Evolutionary conservation across 2,797 vertebrate genomes (phyloP).

Genomic region (Rousettus madagascariensis): DNA sequence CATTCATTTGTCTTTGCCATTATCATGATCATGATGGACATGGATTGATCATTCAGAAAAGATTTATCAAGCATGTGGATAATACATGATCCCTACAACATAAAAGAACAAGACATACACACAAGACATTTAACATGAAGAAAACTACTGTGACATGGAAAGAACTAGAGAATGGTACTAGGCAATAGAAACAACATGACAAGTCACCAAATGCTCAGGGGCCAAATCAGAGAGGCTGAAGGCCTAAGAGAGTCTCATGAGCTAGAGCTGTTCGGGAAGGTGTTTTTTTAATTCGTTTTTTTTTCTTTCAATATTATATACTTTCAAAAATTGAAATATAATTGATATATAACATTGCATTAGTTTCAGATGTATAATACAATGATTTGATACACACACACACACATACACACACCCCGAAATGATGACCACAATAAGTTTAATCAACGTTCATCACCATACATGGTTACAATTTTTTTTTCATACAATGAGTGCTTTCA

Average conservation of each 20-base stretch:
- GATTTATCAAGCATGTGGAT: not conserved
- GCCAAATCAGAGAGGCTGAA: accelerated
- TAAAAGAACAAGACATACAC: not conserved
- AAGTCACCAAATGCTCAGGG: not conserved
- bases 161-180: not conserved
- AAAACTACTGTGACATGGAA: not conserved
- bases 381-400: not conserved
- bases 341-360: not conserved
- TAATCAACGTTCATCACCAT: not conserved
- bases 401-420: not conserved
- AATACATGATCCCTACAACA: not conserved
- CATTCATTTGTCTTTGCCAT: not conserved
- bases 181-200: not conserved
- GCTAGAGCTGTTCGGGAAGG: not conserved
- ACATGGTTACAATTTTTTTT: not conserved
- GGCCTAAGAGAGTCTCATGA: not conserved
- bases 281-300: not conserved
- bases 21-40: not conserved
- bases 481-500: not conserved
- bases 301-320: not conserved
- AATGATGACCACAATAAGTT: not conserved
- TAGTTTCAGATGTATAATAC: not conserved
- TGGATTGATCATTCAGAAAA: not conserved
- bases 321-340: not conserved
- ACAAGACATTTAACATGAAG: not conserved